phyloP scores from a whole-genome alignment of 2,888 invertebrate genomes.

The Cataglyphis albicans region DNA sequence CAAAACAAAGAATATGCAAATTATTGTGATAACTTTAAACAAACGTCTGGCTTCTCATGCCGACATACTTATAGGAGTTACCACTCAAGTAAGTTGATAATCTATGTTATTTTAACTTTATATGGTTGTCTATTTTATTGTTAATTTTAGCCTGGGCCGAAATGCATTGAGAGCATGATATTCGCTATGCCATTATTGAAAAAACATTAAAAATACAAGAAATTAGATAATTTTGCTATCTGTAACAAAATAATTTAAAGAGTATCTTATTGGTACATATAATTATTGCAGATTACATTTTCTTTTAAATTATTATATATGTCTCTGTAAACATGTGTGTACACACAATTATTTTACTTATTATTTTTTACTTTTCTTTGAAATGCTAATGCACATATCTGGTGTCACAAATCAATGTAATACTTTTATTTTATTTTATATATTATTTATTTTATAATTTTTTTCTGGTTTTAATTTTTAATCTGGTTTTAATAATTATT shows the following conservation, averaged over 20 bases:
- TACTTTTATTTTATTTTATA: too few relatives aligned
- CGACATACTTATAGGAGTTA: slow-evolving; percentile 65
- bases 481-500: too few relatives aligned
- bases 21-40: slow-evolving; percentile 98
- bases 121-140: neutral
- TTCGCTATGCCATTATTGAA: neutral
- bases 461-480: too few relatives aligned
- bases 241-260: neutral
- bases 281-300: neutral
- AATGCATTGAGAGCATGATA: neutral
- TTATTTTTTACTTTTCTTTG: too few relatives aligned
- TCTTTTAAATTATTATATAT: neutral
- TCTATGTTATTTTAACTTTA: slow-evolving; percentile 8
- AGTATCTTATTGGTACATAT: neutral
- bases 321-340: neutral
- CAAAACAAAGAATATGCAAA: slow-evolving; percentile 94
- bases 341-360: too few relatives aligned
- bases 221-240: neutral
- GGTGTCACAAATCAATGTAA: too few relatives aligned
- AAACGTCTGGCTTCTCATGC: slow-evolving; percentile 92
- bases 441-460: too few relatives aligned
- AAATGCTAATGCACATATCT: too few relatives aligned
- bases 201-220: neutral
- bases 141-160: slow-evolving; percentile 16
- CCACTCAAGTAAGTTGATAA: slow-evolving; percentile 42